Evolutionary conservation across 2,888 invertebrate genomes (phyloP), one percentile per base, ranked within the genome.

Genomic region (Panopea generosa): DNA sequence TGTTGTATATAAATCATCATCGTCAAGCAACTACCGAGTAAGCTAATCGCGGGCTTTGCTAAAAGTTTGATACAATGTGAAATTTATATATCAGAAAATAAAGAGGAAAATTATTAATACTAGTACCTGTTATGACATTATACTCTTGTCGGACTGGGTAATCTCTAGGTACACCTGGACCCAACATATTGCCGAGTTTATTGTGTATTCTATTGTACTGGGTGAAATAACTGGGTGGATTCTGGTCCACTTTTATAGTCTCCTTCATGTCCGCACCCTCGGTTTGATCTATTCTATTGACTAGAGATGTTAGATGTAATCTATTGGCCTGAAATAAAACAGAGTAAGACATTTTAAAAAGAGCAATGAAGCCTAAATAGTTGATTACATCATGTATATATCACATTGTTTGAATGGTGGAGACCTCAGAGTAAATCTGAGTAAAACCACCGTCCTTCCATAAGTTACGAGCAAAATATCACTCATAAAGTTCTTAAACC

Each of bases 101-200:
- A n/a, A n/a, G n/a, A n/a, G n/a, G n/a, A n/a, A n/a, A n/a, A n/a
- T n/a, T n/a, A n/a, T n/a, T n/a, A n/a, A n/a, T n/a, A n/a, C n/a
- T n/a, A n/a, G 62, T 81, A 91, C 91, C 91, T 85, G 91, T 91
- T 27, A 92, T 78, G 40, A 91, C 78, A 83, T 92, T 89, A 81
- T 89, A 91, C 52, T 86, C 83, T 61, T 85, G 76, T 62, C 90
- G 78, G 18, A 87, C 82, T 18, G 90, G 87, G 60, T 83, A 84
- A 20, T 86, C 85, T 50, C 87, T 76, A 0, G 82, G 77, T 3
- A 87, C 87, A 0, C 91, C 92, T n/a, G 89, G 85, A 11, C 90
- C 91, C 45, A 88, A 79, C 60, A 90, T 67, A 22, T 74, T 74
- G 3, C 91, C 92, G 43, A 91, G 86, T 77, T 90, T 90, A 68